A percentile compares a stretch with the other conserved stretches of the same genome.
phyloP scores from a whole-genome alignment of 2,888 invertebrate species.

The Amphipoea oculea region DNA sequence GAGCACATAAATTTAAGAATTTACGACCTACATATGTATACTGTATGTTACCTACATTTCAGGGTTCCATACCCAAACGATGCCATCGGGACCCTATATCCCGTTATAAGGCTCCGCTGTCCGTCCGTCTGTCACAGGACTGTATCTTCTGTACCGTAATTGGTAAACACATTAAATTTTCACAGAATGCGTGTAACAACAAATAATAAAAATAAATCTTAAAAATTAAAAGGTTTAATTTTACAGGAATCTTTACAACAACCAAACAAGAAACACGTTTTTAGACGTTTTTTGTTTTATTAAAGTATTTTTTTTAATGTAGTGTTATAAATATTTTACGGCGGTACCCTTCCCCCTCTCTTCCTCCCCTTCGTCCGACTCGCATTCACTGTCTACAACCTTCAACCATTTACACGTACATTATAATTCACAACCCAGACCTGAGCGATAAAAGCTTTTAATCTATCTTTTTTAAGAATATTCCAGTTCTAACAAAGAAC shows the following conservation, averaged over 20 bases:
- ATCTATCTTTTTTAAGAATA: conserved; percentile 19
- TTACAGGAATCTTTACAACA: background rate
- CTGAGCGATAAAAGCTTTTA: conserved; percentile 4
- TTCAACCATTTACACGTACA: background rate
- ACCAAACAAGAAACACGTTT: background rate
- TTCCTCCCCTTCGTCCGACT: background rate
- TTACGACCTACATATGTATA: too few relatives aligned
- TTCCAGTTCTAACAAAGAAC: conserved; percentile 41
- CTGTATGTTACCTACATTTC: too few relatives aligned
- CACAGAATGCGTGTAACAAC: too few relatives aligned
- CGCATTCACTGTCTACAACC: background rate
- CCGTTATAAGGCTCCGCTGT: too few relatives aligned
- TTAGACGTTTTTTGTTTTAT: too few relatives aligned
- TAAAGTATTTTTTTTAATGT: background rate
- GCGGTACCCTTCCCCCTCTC: background rate
- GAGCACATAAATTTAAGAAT: too few relatives aligned
- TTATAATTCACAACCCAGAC: conserved; percentile 16
- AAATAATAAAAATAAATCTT: background rate
- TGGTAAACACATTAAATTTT: background rate
- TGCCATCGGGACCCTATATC: too few relatives aligned
- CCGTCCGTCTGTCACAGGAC: too few relatives aligned
- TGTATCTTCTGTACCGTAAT: too few relatives aligned
- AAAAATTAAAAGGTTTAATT: too few relatives aligned
- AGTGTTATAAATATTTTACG: background rate
- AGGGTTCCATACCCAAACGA: too few relatives aligned